Base-by-base conservation (phyloP, 1,140 invertebrate genomes). In the Hyposmocoma kahamanoa region DNA sequence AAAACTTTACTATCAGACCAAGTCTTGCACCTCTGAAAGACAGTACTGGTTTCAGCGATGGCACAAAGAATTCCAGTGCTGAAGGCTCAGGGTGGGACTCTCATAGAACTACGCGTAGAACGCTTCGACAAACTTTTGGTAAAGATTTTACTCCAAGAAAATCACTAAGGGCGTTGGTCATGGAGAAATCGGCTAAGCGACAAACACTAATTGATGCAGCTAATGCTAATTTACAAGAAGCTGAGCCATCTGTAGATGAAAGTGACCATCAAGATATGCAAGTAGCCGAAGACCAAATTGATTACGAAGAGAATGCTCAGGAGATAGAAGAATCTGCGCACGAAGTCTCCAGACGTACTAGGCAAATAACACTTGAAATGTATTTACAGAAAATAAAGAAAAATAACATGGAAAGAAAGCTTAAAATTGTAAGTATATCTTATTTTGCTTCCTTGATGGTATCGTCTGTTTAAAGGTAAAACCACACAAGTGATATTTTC, bases 1-100 rank as follows among this genome's bases (percentile, higher is more conserved):
- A 67, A 39, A 49, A 49, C n/a, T 28, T 67, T 8, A 58, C 60
- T 22, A 58, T 76, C 24, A 60, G 49, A 21, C 59, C 67, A 1
- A 80, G 70, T 55, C 36, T 74, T 20, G 66, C 56, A 4, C 61
- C 71, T 5, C 39, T 32, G 1, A 62, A 61, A 53, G 62, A 79
- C 24, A 74, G 66, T 21, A 68, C 50, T 5, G 56, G 60, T 5
- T 34, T 77, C 13, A 69, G 68, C 11, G 68, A 79, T 38, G 66
- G 56, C 0, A 62, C 62, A 15, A 65, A 10, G 42, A 57, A 80
- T 53, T 81, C 75, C 0, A 81, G 73, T 20, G 72, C 62, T 0
- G 74, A 81, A 58, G 65, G 63, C 4, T 80, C 77, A 0, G 72
- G 64, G 2, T 84, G 80, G 77, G 80, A 84, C 42, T 84, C 80